phyloP scores from a whole-genome alignment of 2,888 invertebrate species.

The Apoderus coryli region DNA sequence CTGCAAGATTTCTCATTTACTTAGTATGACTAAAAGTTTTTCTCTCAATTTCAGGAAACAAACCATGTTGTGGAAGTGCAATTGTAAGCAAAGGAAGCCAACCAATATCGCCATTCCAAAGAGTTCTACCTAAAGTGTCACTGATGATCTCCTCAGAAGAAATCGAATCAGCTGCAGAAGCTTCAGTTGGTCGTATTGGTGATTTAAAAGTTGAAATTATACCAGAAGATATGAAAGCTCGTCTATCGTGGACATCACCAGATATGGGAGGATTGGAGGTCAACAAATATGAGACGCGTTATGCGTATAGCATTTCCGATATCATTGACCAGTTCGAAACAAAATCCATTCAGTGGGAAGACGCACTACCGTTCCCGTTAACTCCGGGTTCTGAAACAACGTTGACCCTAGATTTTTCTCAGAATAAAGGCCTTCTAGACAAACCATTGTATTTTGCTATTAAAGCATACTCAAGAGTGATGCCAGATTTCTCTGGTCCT shows the following conservation, averaged over 20 bases:
- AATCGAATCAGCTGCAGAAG: constrained; percentile 24
- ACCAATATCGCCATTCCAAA: constrained; percentile 37
- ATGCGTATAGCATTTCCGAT: constrained; percentile 31
- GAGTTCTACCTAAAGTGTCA: constrained; percentile 36
- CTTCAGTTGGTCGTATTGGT: constrained; percentile 37
- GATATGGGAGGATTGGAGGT: constrained; percentile 39
- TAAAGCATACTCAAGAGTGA: constrained; percentile 34
- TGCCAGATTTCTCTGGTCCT: constrained; percentile 29
- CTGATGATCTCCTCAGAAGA: constrained; percentile 32
- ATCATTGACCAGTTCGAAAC: constrained; percentile 36
- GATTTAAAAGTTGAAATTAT: constrained; percentile 37
- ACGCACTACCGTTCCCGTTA: constrained; percentile 33
- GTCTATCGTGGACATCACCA: constrained; percentile 44
- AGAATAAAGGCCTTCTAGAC: constrained; percentile 34
- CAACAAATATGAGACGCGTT: constrained; percentile 38
- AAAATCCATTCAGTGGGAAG: constrained; percentile 32
- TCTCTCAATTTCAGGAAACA: constrained; percentile 24
- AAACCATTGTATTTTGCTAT: constrained; percentile 39
- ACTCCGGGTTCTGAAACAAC: constrained; percentile 38
- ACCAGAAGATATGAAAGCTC: constrained; percentile 34
- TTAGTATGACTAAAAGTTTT: no score
- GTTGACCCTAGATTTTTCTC: constrained; percentile 35
- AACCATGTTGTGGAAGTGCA: constrained; percentile 39
- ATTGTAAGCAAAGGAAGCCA: constrained; percentile 34
- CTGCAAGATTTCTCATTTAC: no score